Evolutionary conservation across 2,797 vertebrate genomes (phyloP).

Genomic region (Carapus acus): DNA sequence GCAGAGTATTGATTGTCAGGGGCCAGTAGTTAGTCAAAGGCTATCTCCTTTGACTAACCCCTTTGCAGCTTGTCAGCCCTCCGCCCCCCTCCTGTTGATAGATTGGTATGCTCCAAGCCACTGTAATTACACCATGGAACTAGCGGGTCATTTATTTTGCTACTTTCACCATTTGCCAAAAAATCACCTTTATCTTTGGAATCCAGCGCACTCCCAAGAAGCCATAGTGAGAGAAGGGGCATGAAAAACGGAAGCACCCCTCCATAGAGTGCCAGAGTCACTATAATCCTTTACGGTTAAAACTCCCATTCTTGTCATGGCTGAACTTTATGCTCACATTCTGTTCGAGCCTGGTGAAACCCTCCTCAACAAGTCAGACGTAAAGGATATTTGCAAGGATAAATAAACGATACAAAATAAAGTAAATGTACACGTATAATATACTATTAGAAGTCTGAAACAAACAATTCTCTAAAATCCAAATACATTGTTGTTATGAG

Average conservation of each 20-base stretch:
- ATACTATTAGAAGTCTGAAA: too few relatives aligned
- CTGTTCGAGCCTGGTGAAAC: background rate
- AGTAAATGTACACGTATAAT: too few relatives aligned
- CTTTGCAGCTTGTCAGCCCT: constrained; percentile 86
- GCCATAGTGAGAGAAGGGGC: constrained; percentile 79
- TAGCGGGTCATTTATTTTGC: constrained; percentile 97
- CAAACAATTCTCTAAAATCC: too few relatives aligned
- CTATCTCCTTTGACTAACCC: constrained; percentile 99
- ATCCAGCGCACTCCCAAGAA: constrained; percentile 87
- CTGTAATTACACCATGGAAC: constrained; percentile 96
- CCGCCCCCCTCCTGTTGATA: constrained; percentile 78
- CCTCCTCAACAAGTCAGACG: background rate
- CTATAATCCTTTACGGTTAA: constrained; percentile 36
- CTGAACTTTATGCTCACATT: constrained; percentile 43
- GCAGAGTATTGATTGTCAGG: constrained; percentile 88
- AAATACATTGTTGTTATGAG: too few relatives aligned
- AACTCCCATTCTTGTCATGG: constrained; percentile 35
- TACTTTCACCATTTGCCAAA: constrained; percentile 95
- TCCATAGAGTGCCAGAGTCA: constrained; percentile 22
- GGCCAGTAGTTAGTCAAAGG: constrained; percentile 98
- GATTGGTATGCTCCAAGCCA: constrained; percentile 94
- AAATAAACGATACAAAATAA: background rate
- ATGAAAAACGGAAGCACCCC: constrained; percentile 75
- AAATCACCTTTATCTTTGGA: constrained; percentile 93
- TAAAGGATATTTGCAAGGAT: background rate